A percentile compares a stretch with the other conserved stretches of the same genome.
Evolutionary conservation across 2,888 invertebrate genomes (phyloP).

Genomic region (Calameuta pallipes): DNA sequence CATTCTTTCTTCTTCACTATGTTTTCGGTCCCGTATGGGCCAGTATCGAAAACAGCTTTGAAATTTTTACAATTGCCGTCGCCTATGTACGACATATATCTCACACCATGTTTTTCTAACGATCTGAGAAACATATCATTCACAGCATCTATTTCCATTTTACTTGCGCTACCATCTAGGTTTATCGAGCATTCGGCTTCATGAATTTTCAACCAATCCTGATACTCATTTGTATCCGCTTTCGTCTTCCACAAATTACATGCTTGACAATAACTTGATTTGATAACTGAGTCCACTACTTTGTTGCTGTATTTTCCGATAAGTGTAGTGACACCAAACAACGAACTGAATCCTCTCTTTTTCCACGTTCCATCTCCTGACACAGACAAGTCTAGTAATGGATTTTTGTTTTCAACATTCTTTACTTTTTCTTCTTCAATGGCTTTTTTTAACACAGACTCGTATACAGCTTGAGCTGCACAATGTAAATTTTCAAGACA

Average conservation of each 20-base stretch:
- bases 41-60: conserved; percentile 19
- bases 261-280: conserved; percentile 27
- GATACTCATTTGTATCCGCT: conserved; percentile 14
- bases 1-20: conserved; percentile 17
- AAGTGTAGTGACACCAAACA: conserved; percentile 18
- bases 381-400: conserved; percentile 14
- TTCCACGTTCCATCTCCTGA: conserved; percentile 24
- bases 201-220: conserved; percentile 23
- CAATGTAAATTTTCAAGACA: conserved; percentile 24
- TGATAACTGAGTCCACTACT: conserved; percentile 23
- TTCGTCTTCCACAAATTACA: conserved; percentile 27
- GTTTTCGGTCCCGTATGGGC: conserved; percentile 19
- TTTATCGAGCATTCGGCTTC: conserved; percentile 18
- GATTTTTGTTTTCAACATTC: conserved; percentile 12
- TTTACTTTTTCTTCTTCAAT: conserved; percentile 19
- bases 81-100: conserved; percentile 17
- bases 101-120: conserved; percentile 7
- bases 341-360: conserved; percentile 20
- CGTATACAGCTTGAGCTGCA: conserved; percentile 16
- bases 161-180: conserved; percentile 16
- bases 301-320: conserved; percentile 17
- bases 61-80: conserved; percentile 22
- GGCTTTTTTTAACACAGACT: conserved; percentile 5
- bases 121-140: conserved; percentile 17
- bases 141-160: conserved; percentile 17